Evolutionary conservation across 1,140 invertebrate genomes (phyloP).

Genomic region (Danaus plexippus): DNA sequence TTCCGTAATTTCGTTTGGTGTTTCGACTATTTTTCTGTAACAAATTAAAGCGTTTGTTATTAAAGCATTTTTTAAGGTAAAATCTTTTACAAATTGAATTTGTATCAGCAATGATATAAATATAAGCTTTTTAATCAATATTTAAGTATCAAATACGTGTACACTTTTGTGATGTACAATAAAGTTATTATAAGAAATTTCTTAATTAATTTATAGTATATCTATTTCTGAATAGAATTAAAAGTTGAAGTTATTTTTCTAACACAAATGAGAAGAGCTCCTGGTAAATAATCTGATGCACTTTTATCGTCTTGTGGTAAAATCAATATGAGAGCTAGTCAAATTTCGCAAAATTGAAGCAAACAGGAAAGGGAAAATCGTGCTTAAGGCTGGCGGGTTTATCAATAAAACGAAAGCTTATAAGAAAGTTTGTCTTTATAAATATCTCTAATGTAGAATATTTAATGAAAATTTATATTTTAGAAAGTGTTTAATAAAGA

Average conservation of each 20-base stretch:
- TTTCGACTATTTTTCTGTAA: constrained; percentile 40
- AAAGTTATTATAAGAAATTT: constrained; percentile 7
- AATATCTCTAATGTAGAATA: too few relatives aligned
- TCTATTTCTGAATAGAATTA: too few relatives aligned
- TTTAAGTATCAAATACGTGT: constrained; percentile 1
- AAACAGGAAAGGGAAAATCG: constrained; percentile 11
- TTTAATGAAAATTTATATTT: too few relatives aligned
- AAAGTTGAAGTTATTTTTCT: too few relatives aligned
- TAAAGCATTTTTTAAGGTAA: background rate
- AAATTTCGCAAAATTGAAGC: constrained; percentile 17
- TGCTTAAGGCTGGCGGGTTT: constrained; percentile 5
- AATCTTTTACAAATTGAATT: constrained; percentile 1
- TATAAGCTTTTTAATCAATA: background rate
- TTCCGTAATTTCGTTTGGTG: constrained; percentile 35
- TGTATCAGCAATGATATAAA: background rate
- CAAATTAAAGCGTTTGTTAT: constrained; percentile 32
- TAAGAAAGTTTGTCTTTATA: too few relatives aligned
- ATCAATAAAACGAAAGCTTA: background rate
- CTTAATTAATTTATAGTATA: background rate
- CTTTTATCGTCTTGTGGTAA: constrained; percentile 19
- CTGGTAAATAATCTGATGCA: constrained; percentile 3
- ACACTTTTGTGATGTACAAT: constrained; percentile 4
- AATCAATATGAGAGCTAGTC: constrained; percentile 15
- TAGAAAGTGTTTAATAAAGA: too few relatives aligned
- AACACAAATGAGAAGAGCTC: too few relatives aligned